Conservation (phyloP, 2,888 invertebrate species). For the Crematogaster levior region DNA sequence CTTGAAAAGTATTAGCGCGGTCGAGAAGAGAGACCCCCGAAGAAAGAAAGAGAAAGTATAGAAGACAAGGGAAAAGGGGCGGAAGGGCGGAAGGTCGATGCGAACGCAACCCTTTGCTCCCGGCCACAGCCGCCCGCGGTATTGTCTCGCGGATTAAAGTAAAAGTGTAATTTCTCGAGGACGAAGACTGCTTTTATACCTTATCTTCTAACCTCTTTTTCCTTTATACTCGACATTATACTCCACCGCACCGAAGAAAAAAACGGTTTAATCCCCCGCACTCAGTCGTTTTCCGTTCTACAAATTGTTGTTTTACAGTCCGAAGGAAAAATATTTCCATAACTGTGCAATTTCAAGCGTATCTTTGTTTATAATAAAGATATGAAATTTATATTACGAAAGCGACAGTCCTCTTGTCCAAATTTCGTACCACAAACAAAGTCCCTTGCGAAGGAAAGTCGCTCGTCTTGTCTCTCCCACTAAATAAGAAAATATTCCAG, state of each 20-base stretch:
- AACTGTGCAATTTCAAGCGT: background rate
- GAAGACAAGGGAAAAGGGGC: conserved; percentile 21
- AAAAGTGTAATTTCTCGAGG: conserved; percentile 82
- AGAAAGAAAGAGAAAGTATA: conserved; percentile 56
- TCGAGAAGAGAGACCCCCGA: conserved; percentile 63
- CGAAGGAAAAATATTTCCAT: background rate
- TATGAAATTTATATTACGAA: background rate
- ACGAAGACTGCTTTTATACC: conserved; percentile 58
- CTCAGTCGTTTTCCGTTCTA: background rate
- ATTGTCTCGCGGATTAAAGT: conserved; percentile 84
- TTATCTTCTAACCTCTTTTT: conserved; percentile 37
- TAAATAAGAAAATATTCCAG: conserved; percentile 36
- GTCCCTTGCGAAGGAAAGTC: background rate
- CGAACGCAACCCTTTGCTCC: conserved; percentile 75
- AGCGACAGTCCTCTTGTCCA: background rate
- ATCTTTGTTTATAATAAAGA: background rate
- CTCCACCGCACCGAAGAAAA: background rate
- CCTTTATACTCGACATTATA: conserved; percentile 4
- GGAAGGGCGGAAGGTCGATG: conserved; percentile 61
- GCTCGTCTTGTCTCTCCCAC: background rate
- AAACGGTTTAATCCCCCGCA: background rate
- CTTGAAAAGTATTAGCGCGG: conserved; percentile 84
- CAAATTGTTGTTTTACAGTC: background rate
- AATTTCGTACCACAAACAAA: background rate
- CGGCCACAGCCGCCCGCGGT: conserved; percentile 65